Evolutionary conservation across 2,888 invertebrate genomes (phyloP), one percentile per base, ranked within the genome.

Genomic region (Caenorhabditis uteleia): DNA sequence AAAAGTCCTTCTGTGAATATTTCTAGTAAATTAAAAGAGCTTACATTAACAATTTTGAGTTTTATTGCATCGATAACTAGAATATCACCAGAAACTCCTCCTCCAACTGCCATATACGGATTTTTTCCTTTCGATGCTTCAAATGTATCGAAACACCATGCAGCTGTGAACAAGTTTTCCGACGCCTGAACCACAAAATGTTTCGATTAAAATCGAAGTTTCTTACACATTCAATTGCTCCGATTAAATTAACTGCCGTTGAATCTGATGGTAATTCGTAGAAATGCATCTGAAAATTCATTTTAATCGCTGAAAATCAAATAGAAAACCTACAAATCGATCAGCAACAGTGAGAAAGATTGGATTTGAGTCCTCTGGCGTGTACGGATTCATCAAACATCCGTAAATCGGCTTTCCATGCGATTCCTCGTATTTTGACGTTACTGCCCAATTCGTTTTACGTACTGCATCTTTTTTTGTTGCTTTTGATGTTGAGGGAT

Each of bases 301-400:
- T 16, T n/a, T 33, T 33, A 20, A 6, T 7, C 4, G 33, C 8
- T 34, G n/a, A 18, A n/a, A 39, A 47, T 48, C 46, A 16, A n/a
- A 6, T 23, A 18, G 25, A 18, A 34, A 3, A 23, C 59, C 44
- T 27, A 72, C 73, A 18, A 26, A 40, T n/a, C 47, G 46, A 1
- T 47, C 57, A 6, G 62, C 68, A 18, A 49, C 60, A 6, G 70
- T 57, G n/a, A 68, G 68, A n/a, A 74, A 47, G 20, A 57, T 29
- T n/a, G 47, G 62, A 2, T 39, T 29, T 2, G 23, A 20, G 1
- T 43, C 34, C 21, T 33, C 49, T 8, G 31, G 23, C 12, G 46
- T 46, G 34, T 56, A 71, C 6, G 38, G 54, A 53, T 68, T 71
- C 51, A 74, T 75, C 10, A 57, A 50, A 36, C 59, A 64, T 7